Evolutionary conservation across 2,797 vertebrate genomes (phyloP).

Genomic region (Selene dorsalis): DNA sequence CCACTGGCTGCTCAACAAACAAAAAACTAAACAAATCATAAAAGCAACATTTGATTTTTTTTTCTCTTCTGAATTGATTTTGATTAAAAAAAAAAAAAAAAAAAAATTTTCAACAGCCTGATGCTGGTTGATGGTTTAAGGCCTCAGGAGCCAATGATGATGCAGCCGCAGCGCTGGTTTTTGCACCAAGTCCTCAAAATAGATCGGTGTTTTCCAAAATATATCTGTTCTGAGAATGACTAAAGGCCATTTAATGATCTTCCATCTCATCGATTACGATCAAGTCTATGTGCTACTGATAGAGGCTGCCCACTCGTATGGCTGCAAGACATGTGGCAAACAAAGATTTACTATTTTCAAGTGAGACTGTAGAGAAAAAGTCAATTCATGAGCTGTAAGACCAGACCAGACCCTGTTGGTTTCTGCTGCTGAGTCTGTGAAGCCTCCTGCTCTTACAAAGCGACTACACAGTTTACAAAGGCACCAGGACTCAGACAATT

Average conservation of each 20-base stretch:
- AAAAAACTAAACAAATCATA: neutral
- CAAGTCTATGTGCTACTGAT: neutral
- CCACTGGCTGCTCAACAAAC: neutral
- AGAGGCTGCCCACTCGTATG: neutral
- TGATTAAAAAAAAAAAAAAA: neutral
- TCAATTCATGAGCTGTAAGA: neutral
- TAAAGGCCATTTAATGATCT: neutral
- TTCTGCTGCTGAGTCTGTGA: neutral
- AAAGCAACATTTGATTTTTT: neutral
- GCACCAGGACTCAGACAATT: too few species aligned
- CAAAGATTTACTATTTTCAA: neutral
- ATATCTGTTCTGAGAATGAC: neutral
- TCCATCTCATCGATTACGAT: neutral
- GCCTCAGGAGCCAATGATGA: neutral
- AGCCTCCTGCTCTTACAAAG: neutral
- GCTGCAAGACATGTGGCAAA: neutral
- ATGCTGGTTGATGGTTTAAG: neutral
- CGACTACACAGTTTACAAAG: too few species aligned
- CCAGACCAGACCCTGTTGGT: neutral
- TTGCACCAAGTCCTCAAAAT: neutral
- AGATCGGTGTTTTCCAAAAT: neutral
- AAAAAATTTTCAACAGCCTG: neutral
- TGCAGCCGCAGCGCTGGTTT: neutral
- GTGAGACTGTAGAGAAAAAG: neutral
- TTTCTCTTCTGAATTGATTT: neutral